Conservation (phyloP, 2,888 invertebrate genomes). For the Stenichneumon culpator region DNA sequence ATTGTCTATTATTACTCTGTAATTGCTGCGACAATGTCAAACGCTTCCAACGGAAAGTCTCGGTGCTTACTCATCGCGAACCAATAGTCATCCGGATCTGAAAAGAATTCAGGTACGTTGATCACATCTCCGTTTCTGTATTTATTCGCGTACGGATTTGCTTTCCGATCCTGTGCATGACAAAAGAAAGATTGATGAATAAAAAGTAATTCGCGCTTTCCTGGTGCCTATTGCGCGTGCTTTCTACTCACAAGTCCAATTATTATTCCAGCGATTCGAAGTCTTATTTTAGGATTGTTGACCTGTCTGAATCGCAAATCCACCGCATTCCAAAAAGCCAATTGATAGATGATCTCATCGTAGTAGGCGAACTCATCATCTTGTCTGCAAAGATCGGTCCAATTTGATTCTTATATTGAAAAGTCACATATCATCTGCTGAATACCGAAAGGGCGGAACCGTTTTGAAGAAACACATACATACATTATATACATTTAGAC, state of each 20-base stretch:
- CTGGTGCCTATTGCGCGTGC: neutral
- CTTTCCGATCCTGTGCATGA: neutral
- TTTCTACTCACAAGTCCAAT: neutral
- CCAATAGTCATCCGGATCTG: neutral
- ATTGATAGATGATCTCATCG: neutral
- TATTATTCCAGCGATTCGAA: neutral
- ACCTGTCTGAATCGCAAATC: neutral
- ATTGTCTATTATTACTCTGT: neutral
- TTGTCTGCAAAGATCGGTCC: constrained; percentile 5
- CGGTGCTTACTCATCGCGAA: neutral
- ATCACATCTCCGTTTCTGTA: neutral
- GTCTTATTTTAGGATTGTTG: neutral
- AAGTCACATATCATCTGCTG: neutral
- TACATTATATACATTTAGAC: no score
- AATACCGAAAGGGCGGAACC: no score
- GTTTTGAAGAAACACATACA: no score
- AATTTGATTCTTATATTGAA: neutral
- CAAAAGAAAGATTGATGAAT: neutral
- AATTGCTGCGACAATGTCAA: neutral
- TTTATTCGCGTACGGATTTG: neutral
- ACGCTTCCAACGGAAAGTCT: neutral
- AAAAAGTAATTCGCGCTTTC: neutral
- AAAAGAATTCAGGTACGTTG: neutral
- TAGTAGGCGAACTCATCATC: neutral
- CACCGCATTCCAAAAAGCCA: neutral